Conservation (phyloP, 2,888 invertebrate species). For the Andrena bicolor region DNA sequence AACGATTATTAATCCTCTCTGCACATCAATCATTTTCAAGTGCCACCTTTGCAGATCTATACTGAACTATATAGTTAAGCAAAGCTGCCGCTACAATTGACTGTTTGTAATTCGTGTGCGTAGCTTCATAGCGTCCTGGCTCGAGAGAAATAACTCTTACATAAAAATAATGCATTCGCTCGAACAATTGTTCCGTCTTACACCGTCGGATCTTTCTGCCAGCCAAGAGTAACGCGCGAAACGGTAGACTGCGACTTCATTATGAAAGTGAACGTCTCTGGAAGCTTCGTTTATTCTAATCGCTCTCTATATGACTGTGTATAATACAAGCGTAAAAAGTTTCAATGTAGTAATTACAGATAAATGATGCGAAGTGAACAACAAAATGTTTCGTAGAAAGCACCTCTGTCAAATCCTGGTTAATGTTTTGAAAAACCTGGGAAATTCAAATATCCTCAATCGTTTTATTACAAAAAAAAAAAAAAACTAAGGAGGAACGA, state of each 20-base stretch:
- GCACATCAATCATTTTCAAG: conserved; percentile 23
- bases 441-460: conserved; percentile 33
- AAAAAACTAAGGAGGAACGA: background rate
- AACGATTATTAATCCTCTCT: conserved; percentile 43
- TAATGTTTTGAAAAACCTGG: conserved; percentile 37
- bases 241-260: conserved; percentile 38
- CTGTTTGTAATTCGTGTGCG: conserved; percentile 52
- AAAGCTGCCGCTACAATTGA: conserved; percentile 64
- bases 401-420: conserved; percentile 49
- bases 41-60: conserved; percentile 74
- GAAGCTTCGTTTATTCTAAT: conserved; percentile 61
- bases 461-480: conserved; percentile 11
- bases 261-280: conserved; percentile 46
- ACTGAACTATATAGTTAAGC: conserved; percentile 73
- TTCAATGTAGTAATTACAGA: conserved; percentile 48
- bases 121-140: conserved; percentile 46
- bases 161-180: conserved; percentile 10
- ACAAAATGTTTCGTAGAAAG: conserved; percentile 59
- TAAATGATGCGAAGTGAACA: conserved; percentile 55
- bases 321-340: conserved; percentile 66
- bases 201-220: conserved; percentile 11
- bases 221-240: conserved; percentile 51
- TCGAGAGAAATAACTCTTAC: conserved; percentile 13
- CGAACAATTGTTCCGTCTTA: conserved; percentile 5
- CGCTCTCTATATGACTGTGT: conserved; percentile 56